Percentiles rank a stretch among this genome's conserved stretches.
These are phyloP conservation scores for Stenoptilia bipunctidactyla DNA, from an alignment of 2,888 invertebrate genomes.

Conservation along the genomic window DNA sequence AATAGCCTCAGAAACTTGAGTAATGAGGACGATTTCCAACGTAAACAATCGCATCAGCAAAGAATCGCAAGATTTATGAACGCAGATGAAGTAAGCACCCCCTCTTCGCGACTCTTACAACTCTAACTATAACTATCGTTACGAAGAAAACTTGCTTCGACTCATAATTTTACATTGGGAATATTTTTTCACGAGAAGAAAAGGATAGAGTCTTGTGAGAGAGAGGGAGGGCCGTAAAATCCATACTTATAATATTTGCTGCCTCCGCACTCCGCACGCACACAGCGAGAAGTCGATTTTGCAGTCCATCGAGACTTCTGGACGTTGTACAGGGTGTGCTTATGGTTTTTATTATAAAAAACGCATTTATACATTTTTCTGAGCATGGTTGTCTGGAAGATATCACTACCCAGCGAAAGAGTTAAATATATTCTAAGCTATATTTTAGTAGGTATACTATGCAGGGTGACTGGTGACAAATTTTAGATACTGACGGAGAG, in stretches of 20 bases:
- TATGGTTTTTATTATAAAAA: no score
- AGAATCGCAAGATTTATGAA: conserved; percentile 51
- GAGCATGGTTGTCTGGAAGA: no score
- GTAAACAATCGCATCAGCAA: conserved; percentile 37
- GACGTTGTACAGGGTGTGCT: conserved; percentile 38
- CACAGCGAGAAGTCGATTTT: conserved; percentile 49
- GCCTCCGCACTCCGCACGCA: conserved; percentile 57
- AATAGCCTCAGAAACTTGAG: neutral
- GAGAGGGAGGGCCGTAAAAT: conserved; percentile 56
- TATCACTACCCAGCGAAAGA: no score
- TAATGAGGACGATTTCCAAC: conserved; percentile 23
- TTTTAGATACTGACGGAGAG: no score
- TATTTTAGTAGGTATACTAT: no score
- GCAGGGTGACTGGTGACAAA: no score
- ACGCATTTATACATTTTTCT: no score
- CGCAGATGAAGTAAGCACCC: conserved; percentile 48
- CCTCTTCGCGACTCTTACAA: conserved; percentile 24
- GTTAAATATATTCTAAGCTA: no score
- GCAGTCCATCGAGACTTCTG: conserved; percentile 58
- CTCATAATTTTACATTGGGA: conserved; percentile 60
- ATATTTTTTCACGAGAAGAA: conserved; percentile 49
- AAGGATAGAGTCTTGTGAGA: conserved; percentile 28
- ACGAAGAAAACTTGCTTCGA: conserved; percentile 29
- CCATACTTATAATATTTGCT: conserved; percentile 72
- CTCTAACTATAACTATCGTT: no score